These are phyloP conservation scores for Malthinus flaveolus DNA, from an alignment of 2,888 invertebrate species.

Conservation along the genomic window DNA sequence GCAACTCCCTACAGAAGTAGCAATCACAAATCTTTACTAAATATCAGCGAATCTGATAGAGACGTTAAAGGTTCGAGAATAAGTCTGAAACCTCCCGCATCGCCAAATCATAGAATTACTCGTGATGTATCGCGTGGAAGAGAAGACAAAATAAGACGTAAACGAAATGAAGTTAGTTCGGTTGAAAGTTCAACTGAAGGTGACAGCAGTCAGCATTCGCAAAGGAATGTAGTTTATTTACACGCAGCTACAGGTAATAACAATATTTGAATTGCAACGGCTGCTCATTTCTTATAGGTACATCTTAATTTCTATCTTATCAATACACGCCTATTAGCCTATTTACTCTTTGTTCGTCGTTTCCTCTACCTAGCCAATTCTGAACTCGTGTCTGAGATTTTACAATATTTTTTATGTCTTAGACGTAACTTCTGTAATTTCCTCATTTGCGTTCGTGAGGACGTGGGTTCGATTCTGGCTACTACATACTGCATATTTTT, in stretches of 20 bases:
- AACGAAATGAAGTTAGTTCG: constrained; percentile 58
- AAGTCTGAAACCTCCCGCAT: constrained; percentile 51
- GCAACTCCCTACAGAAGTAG: constrained; percentile 44
- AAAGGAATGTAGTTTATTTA: constrained; percentile 80
- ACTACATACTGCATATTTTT: too few relatives aligned
- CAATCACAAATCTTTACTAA: constrained; percentile 49
- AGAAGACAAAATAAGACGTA: constrained; percentile 51
- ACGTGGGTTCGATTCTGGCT: too few relatives aligned
- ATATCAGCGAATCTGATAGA: constrained; percentile 45
- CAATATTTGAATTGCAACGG: not conserved
- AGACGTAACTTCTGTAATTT: too few relatives aligned
- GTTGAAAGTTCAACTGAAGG: constrained; percentile 74
- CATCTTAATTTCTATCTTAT: not conserved
- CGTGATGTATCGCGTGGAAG: constrained; percentile 52
- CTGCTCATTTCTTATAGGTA: too few relatives aligned
- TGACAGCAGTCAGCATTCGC: constrained; percentile 77
- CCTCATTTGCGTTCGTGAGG: too few relatives aligned
- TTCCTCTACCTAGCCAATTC: too few relatives aligned
- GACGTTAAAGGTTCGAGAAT: constrained; percentile 44
- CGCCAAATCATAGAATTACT: constrained; percentile 43
- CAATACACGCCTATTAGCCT: not conserved
- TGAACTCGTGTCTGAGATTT: too few relatives aligned
- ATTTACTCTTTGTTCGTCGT: not conserved
- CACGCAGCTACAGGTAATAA: constrained; percentile 77
- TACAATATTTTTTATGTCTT: too few relatives aligned